Percentiles rank a stretch among this genome's conserved stretches.
Evolutionary conservation across 2,797 vertebrate species (phyloP).

Genomic region (Anguilla anguilla): DNA sequence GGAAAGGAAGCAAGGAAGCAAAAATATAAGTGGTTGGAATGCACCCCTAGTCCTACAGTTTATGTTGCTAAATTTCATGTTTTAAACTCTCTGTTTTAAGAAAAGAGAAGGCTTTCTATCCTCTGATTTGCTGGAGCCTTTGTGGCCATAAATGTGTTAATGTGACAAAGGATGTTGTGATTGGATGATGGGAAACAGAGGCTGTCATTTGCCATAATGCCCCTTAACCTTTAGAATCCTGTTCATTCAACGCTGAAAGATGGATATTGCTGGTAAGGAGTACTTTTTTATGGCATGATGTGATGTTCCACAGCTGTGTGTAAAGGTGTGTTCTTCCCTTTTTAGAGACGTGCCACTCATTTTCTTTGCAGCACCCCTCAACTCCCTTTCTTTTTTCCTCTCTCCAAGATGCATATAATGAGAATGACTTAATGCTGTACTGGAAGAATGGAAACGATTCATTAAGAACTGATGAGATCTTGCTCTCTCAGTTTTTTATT

Average conservation of each 20-base stretch:
- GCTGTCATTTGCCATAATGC: background rate
- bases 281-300: background rate
- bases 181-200: background rate
- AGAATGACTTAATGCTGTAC: conserved; percentile 91
- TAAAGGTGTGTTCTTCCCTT: background rate
- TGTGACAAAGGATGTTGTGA: background rate
- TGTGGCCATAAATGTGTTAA: background rate
- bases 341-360: background rate
- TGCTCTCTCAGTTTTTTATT: conserved; percentile 92
- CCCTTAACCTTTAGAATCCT: conserved; percentile 6
- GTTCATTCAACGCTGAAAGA: background rate
- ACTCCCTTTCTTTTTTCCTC: conserved; percentile 30
- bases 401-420: conserved; percentile 88
- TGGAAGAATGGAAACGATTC: conserved; percentile 93
- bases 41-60: background rate
- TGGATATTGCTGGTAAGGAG: background rate
- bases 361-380: conserved; percentile 21
- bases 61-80: background rate
- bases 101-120: background rate
- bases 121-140: background rate
- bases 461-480: conserved; percentile 88
- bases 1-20: too few species aligned
- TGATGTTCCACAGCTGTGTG: background rate
- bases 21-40: too few species aligned
- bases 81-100: background rate